Conservation (phyloP, 2,113 vertebrate species). For the Pseudopipra pipra region DNA sequence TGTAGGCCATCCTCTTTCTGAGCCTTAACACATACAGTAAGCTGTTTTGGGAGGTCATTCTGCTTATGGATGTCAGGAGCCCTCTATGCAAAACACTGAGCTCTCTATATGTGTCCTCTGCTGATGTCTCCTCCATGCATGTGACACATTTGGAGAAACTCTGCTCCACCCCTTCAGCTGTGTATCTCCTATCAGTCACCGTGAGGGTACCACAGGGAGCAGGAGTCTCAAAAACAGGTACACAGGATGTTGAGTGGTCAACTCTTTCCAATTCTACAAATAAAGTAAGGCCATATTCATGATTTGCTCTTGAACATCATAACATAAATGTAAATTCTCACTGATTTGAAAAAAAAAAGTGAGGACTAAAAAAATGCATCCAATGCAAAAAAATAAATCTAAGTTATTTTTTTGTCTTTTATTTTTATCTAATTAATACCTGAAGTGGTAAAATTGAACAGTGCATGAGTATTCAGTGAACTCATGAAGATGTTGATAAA, state of each 20-base stretch:
- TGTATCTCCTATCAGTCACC: fast-evolving
- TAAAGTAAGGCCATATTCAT: neutral
- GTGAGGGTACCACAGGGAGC: neutral
- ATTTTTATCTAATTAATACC: neutral
- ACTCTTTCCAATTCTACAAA: neutral
- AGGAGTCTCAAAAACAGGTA: neutral
- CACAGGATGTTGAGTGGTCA: fast-evolving
- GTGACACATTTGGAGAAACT: neutral
- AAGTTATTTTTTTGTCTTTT: neutral
- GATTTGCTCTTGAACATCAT: neutral
- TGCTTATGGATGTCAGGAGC: fast-evolving
- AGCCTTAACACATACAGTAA: neutral
- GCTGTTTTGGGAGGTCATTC: neutral
- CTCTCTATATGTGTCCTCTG: neutral
- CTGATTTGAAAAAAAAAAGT: neutral
- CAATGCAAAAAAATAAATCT: neutral
- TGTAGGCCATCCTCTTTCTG: neutral
- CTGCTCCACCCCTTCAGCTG: neutral
- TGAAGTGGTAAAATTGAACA: neutral
- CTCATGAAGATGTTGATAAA: neutral
- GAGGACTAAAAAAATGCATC: neutral
- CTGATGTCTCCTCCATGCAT: fast-evolving
- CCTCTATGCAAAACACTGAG: fast-evolving
- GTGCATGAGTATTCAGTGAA: neutral
- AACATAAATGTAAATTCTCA: neutral